Evolutionary conservation across 2,888 invertebrate genomes (phyloP).

Genomic region (Lithophane semibrunnea): DNA sequence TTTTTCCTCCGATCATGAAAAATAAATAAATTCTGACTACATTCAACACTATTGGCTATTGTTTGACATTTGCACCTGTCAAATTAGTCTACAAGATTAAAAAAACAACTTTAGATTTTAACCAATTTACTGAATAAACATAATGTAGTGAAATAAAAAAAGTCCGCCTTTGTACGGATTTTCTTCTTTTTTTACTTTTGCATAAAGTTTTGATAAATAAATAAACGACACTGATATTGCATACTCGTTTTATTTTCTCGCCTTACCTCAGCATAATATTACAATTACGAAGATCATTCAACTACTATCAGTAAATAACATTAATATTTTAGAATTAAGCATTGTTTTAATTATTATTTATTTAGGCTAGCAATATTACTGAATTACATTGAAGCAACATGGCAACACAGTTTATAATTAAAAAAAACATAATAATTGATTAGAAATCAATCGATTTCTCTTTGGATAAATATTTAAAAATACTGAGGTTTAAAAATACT

Average conservation of each 20-base stretch:
- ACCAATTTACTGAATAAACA: too few species aligned
- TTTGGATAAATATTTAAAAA: slow-evolving; percentile 47
- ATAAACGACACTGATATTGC: slow-evolving; percentile 61
- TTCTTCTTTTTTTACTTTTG: too few species aligned
- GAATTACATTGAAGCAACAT: slow-evolving; percentile 81
- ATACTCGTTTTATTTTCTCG: slow-evolving; percentile 79
- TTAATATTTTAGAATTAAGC: slow-evolving; percentile 88
- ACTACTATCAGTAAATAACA: slow-evolving; percentile 90
- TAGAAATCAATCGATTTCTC: slow-evolving; percentile 42
- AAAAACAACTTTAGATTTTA: too few species aligned
- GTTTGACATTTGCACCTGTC: too few species aligned
- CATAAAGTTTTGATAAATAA: too few species aligned
- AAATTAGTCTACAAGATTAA: too few species aligned
- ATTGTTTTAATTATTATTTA: slow-evolving; percentile 76
- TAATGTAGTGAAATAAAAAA: too few species aligned
- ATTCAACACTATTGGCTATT: neutral
- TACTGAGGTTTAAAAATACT: slow-evolving; percentile 57
- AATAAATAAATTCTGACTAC: neutral
- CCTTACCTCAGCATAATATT: slow-evolving; percentile 81
- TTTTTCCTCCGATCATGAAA: neutral
- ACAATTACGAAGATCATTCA: slow-evolving; percentile 83
- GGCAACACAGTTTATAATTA: slow-evolving; percentile 71
- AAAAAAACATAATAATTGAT: slow-evolving; percentile 58
- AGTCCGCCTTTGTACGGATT: too few species aligned
- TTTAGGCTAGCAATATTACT: slow-evolving; percentile 86